phyloP scores from a whole-genome alignment of 2,113 vertebrate species.

The Paradoxurus hermaphroditus region DNA sequence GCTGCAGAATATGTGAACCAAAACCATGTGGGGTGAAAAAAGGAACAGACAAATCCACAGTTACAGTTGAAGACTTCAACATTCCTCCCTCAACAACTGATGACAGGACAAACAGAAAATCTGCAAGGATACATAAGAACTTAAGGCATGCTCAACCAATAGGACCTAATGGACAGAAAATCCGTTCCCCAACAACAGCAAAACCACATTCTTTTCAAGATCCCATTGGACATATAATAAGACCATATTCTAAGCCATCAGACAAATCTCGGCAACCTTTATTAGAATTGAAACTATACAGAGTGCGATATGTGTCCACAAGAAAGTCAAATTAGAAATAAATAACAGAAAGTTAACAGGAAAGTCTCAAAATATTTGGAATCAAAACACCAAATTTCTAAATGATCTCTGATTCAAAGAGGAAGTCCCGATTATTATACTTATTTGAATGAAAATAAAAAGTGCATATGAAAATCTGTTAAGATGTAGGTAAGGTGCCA shows the following conservation, averaged over 20 bases:
- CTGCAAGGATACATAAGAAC: neutral
- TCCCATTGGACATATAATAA: neutral
- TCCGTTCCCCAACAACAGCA: neutral
- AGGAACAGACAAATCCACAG: neutral
- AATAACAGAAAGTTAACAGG: neutral
- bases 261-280: neutral
- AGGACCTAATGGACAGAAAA: neutral
- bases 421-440: neutral
- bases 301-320: neutral
- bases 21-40: neutral
- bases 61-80: neutral
- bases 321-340: neutral
- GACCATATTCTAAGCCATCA: neutral
- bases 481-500: neutral
- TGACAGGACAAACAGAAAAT: neutral
- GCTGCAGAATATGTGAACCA: neutral
- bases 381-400: neutral
- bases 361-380: neutral
- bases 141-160: neutral
- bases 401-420: neutral
- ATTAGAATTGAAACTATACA: neutral
- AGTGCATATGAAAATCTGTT: neutral
- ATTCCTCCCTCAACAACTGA: neutral
- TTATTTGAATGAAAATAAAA: neutral
- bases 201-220: neutral